A percentile compares a stretch with the other conserved stretches of the same genome.
These are phyloP conservation scores for Entomobrya proxima DNA, from an alignment of 2,888 invertebrate species.

Conservation along the genomic window DNA sequence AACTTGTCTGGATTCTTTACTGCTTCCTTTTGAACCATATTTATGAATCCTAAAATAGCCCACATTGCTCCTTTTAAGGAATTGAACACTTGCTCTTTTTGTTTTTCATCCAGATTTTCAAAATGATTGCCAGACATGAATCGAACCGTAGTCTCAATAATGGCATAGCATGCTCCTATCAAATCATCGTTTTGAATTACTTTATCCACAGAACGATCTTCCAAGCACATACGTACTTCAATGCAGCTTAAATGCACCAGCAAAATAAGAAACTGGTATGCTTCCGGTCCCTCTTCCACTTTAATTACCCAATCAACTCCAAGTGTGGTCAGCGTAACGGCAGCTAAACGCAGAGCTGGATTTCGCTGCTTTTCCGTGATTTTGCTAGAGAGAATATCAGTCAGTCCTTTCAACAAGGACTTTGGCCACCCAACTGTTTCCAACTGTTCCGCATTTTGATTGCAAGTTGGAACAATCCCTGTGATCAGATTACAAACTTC, in stretches of 20 bases:
- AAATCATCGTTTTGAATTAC: constrained; percentile 86
- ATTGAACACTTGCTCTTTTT: constrained; percentile 92
- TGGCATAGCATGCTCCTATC: constrained; percentile 88
- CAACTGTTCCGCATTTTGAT: constrained; percentile 77
- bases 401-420: constrained; percentile 88
- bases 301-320: constrained; percentile 89
- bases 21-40: constrained; percentile 72
- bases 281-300: constrained; percentile 81
- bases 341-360: constrained; percentile 89
- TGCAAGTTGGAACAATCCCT: constrained; percentile 81
- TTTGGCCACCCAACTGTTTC: constrained; percentile 87
- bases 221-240: constrained; percentile 95
- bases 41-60: constrained; percentile 84
- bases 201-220: constrained; percentile 88
- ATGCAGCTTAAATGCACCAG: constrained; percentile 91
- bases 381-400: constrained; percentile 90
- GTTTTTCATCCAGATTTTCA: constrained; percentile 90
- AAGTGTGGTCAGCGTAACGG: constrained; percentile 87
- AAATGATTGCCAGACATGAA: constrained; percentile 86
- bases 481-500: constrained; percentile 87
- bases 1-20: constrained; percentile 75
- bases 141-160: constrained; percentile 87
- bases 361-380: constrained; percentile 92
- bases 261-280: constrained; percentile 87
- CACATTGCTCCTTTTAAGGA: constrained; percentile 92